These are phyloP conservation scores for Aspidiotus destructor DNA, from an alignment of 2,888 invertebrate genomes.

Conservation along the genomic window DNA sequence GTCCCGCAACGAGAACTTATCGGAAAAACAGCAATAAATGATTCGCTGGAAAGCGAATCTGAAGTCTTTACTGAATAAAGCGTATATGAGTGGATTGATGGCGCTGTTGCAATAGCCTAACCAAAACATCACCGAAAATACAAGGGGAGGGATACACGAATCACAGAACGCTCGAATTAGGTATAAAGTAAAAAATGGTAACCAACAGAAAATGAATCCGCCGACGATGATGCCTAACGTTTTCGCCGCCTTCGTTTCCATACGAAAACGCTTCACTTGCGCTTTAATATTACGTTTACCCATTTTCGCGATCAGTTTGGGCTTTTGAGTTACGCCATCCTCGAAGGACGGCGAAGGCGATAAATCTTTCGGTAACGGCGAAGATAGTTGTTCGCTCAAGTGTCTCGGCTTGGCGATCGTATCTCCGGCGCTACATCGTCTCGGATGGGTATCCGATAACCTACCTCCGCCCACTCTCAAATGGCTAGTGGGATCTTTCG, in stretches of 20 bases:
- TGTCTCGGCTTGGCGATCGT: slow-evolving; percentile 35
- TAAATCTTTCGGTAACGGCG: slow-evolving; percentile 37
- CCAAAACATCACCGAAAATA: slow-evolving; percentile 92
- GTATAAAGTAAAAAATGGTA: slow-evolving; percentile 93
- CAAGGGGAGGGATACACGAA: slow-evolving; percentile 69
- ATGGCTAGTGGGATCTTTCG: slow-evolving; percentile 45
- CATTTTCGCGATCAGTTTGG: slow-evolving; percentile 55
- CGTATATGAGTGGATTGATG: slow-evolving; percentile 90
- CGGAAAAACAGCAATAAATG: slow-evolving; percentile 60
- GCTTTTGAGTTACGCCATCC: slow-evolving; percentile 39
- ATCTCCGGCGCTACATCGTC: slow-evolving; percentile 35
- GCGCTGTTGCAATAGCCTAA: slow-evolving; percentile 95
- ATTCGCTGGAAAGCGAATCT: slow-evolving; percentile 88
- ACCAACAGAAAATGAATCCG: slow-evolving; percentile 93
- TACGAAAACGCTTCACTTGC: slow-evolving; percentile 79
- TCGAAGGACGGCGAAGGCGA: slow-evolving; percentile 40
- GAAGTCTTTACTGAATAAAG: slow-evolving; percentile 89
- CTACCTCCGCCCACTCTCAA: slow-evolving; percentile 47
- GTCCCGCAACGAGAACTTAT: slow-evolving; percentile 36
- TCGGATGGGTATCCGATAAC: slow-evolving; percentile 30
- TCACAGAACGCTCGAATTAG: slow-evolving; percentile 79
- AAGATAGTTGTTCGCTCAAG: slow-evolving; percentile 36
- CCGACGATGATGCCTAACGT: slow-evolving; percentile 95
- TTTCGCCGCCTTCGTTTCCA: slow-evolving; percentile 95
- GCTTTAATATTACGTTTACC: slow-evolving; percentile 84